Conservation (phyloP, 2,113 vertebrate species). For the Hypomesus transpacificus region DNA sequence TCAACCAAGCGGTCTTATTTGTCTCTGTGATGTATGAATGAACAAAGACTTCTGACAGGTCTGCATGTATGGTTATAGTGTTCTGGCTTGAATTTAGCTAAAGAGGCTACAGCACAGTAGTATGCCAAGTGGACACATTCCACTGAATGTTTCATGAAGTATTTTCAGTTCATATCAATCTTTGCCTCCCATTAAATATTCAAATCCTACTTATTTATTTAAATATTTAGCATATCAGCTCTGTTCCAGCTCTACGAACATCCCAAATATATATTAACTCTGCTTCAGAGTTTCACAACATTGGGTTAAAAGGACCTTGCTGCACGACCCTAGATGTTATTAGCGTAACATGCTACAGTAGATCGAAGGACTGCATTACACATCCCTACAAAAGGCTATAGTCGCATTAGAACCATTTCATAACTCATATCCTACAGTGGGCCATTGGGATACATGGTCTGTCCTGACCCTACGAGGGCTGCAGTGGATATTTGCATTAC, state of each 20-base stretch:
- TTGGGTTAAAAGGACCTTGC: too few relatives aligned
- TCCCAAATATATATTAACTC: slow-evolving; percentile 19
- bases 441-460: background rate
- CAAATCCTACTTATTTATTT: slow-evolving; percentile 59
- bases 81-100: slow-evolving; percentile 35
- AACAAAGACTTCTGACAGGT: slow-evolving; percentile 28
- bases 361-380: background rate
- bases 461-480: slow-evolving; percentile 44
- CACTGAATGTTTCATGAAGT: slow-evolving; percentile 58
- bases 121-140: slow-evolving; percentile 41
- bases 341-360: too few relatives aligned
- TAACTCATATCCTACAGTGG: slow-evolving; percentile 11
- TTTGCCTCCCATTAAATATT: slow-evolving; percentile 55
- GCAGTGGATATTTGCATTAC: slow-evolving; percentile 49
- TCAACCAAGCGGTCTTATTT: background rate
- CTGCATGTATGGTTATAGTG: slow-evolving; percentile 29
- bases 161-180: slow-evolving; percentile 63
- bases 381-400: background rate
- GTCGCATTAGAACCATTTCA: slow-evolving; percentile 8
- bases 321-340: too few relatives aligned
- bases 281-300: slow-evolving; percentile 24
- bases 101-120: slow-evolving; percentile 28
- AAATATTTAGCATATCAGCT: slow-evolving; percentile 62
- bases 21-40: slow-evolving; percentile 38
- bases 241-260: slow-evolving; percentile 45